A percentile compares a stretch with the other conserved stretches of the same genome.
These are phyloP conservation scores for Aleiodes alternator DNA, from an alignment of 2,888 invertebrate species.

Conservation along the genomic window DNA sequence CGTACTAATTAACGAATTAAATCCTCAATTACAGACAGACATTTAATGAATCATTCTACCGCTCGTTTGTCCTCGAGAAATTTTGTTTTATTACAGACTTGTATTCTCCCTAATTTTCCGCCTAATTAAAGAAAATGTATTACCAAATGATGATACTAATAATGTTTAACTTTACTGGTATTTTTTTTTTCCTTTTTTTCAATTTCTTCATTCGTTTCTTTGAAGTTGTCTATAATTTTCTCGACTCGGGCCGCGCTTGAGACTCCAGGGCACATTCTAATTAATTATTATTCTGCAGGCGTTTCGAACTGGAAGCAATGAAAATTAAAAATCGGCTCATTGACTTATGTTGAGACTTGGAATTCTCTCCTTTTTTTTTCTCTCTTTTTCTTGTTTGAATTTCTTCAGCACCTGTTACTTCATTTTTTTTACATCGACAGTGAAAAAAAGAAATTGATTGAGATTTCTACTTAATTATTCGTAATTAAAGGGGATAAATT, in stretches of 20 bases:
- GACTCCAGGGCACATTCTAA: conserved; percentile 49
- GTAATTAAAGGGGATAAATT: background rate
- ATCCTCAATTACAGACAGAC: background rate
- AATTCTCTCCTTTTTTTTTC: conserved; percentile 42
- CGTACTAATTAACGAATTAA: conserved; percentile 10
- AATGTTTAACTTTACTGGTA: background rate
- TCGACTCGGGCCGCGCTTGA: conserved; percentile 38
- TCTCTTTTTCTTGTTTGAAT: conserved; percentile 45
- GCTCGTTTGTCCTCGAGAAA: background rate
- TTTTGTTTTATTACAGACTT: background rate
- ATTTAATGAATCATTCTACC: too few relatives aligned
- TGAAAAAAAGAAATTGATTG: too few relatives aligned
- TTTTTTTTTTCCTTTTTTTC: conserved; percentile 20
- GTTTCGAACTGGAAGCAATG: conserved; percentile 50
- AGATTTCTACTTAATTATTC: background rate
- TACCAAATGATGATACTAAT: conserved; percentile 35
- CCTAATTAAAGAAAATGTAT: conserved; percentile 35
- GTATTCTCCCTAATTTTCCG: conserved; percentile 9
- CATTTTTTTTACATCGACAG: background rate
- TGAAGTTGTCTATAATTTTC: conserved; percentile 13
- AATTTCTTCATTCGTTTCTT: conserved; percentile 15
- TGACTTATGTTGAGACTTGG: conserved; percentile 60
- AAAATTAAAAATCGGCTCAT: conserved; percentile 67
- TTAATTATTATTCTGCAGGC: conserved; percentile 66
- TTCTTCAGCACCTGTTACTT: conserved; percentile 19